Base-by-base conservation (phyloP, 30 jellyfish, hydroid and myxozoan species). In the Aurelia aurita complex sp. Pacific region DNA sequence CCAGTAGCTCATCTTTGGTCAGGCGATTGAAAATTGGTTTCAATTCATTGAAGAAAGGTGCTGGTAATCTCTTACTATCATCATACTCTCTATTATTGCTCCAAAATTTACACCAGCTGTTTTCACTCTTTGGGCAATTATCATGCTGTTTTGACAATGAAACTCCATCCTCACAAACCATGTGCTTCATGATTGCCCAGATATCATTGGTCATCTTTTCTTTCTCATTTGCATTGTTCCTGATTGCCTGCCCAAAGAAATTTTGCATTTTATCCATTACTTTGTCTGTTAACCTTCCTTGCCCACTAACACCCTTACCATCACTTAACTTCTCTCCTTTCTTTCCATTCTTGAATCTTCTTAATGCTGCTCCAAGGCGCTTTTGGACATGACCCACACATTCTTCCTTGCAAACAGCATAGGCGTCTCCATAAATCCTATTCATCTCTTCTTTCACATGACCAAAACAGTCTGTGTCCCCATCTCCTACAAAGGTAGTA, bases 91-190 rank as follows among this genome's bases (percentile, higher is more conserved):
- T 34, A 12, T 5, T 3, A 38, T 38, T 38, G 50, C 50, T 38
- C 91, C 91, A 81, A 67, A 38, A 81, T 61, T 81, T 81, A 77
- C 91, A 81, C 84, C 89, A 81, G 76, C 91, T 81, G 29, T 32
- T n/a, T 35, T 19, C 16, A 18, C 23, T 76, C 59, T 81, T 68
- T 52, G 91, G 91, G 84, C 84, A 81, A 55, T 81, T 81, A 4
- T 81, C 84, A 62, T 69, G 91, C 77, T 81, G 91, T 62, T 64
- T 63, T 35, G 69, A 68, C 17, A 81, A 62, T 11, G 84, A 55
- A 18, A 73, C 17, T 13, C 66, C 64, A 43, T 69, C 82, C n/a
- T 81, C 91, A 29, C 16, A 18, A 15, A 69, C 77, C 91, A 81
- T 81, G 65, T 81, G 91, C 84, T 67, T 69, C 59, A 68, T 17